These are phyloP conservation scores for Micrastur ruficollis DNA, from an alignment of 2,797 vertebrate species.

Conservation along the genomic window DNA sequence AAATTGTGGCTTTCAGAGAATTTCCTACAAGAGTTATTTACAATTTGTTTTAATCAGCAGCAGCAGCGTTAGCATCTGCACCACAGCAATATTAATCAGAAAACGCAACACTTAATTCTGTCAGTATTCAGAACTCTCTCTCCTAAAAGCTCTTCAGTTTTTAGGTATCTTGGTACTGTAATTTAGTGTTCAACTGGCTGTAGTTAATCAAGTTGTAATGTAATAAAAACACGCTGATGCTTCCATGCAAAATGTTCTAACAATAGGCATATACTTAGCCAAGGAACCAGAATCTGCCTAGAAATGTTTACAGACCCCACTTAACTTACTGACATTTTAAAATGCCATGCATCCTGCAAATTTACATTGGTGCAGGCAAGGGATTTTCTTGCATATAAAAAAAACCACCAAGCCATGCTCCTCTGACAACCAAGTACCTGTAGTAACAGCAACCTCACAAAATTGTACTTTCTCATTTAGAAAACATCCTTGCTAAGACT, in stretches of 20 bases:
- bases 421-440: neutral
- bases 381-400: neutral
- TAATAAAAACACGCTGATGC: neutral
- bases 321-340: constrained; percentile 27
- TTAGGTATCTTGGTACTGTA: neutral
- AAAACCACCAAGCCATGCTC: neutral
- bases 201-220: neutral
- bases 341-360: neutral
- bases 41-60: neutral
- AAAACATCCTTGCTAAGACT: neutral
- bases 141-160: neutral
- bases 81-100: neutral
- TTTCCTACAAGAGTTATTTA: neutral
- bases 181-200: neutral
- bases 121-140: neutral
- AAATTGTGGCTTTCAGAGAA: neutral
- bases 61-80: neutral
- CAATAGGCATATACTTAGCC: neutral
- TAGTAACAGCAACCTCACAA: neutral
- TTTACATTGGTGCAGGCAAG: neutral
- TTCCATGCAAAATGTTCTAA: neutral
- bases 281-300: neutral
- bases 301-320: constrained; percentile 19
- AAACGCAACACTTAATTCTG: neutral
- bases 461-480: neutral